Evolutionary conservation across 2,888 invertebrate genomes (phyloP).

Genomic region (Allophyes oxyacanthae): DNA sequence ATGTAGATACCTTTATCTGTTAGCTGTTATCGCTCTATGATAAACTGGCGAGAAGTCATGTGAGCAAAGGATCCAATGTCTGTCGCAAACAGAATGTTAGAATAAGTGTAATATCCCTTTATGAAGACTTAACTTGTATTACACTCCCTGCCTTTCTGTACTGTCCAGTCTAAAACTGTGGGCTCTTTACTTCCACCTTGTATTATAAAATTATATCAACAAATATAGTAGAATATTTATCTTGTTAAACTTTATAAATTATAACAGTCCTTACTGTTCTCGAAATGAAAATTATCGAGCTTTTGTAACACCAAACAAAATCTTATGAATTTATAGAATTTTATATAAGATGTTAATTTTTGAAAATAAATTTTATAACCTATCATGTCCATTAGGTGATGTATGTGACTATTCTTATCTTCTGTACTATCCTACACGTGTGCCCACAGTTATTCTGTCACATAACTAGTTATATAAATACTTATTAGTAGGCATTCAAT

Average conservation of each 20-base stretch:
- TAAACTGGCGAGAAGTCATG: constrained; percentile 55
- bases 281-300: constrained; percentile 64
- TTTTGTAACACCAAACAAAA: constrained; percentile 80
- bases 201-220: constrained; percentile 33
- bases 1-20: constrained; percentile 7
- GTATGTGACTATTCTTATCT: constrained; percentile 56
- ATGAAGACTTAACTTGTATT: constrained; percentile 53
- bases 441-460: constrained; percentile 70
- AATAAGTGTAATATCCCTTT: constrained; percentile 53
- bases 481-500: constrained; percentile 63
- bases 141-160: constrained; percentile 64
- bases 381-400: constrained; percentile 49
- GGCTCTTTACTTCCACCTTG: constrained; percentile 59
- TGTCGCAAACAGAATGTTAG: constrained; percentile 30
- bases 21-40: constrained; percentile 47
- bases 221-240: constrained; percentile 48
- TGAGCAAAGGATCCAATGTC: constrained; percentile 37
- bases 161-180: constrained; percentile 75
- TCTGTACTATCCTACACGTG: constrained; percentile 52
- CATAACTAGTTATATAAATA: constrained; percentile 51
- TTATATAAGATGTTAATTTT: constrained; percentile 55
- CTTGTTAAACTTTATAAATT: constrained; percentile 51
- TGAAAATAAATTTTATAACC: constrained; percentile 44
- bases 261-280: constrained; percentile 43
- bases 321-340: constrained; percentile 83